These are phyloP conservation scores for Yponomeuta evonymella DNA, from an alignment of 2,888 invertebrate genomes.

Conservation along the genomic window DNA sequence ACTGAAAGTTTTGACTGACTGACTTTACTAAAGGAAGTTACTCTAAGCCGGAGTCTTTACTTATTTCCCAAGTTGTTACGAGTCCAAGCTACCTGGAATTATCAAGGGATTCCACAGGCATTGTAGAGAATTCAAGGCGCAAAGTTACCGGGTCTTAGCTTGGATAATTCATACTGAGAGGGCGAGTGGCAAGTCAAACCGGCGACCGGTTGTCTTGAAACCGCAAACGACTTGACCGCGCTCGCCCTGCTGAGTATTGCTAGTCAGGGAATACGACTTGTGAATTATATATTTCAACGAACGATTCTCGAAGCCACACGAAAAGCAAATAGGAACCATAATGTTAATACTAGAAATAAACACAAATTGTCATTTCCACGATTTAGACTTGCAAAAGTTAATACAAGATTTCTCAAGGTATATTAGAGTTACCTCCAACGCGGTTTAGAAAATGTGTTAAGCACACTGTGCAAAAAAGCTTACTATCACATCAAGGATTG, in stretches of 20 bases:
- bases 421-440: too few relatives aligned
- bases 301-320: neutral
- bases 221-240: neutral
- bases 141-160: neutral
- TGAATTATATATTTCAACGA: neutral
- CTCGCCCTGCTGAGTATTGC: neutral
- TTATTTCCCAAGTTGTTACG: neutral
- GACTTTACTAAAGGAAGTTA: neutral
- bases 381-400: too few relatives aligned
- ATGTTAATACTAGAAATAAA: too few relatives aligned
- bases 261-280: neutral
- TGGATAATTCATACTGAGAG: neutral
- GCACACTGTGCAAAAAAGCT: too few relatives aligned
- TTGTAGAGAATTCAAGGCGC: neutral
- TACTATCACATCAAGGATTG: too few relatives aligned
- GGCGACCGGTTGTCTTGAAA: slow-evolving; percentile 1
- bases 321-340: too few relatives aligned
- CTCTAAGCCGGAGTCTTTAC: neutral
- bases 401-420: too few relatives aligned
- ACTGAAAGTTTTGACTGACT: neutral
- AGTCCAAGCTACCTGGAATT: neutral
- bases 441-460: too few relatives aligned
- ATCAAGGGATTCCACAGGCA: neutral
- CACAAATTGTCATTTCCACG: too few relatives aligned
- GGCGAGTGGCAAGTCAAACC: neutral